These are phyloP conservation scores for Anthrax anthrax DNA, from an alignment of 2,888 invertebrate genomes.

Conservation along the genomic window DNA sequence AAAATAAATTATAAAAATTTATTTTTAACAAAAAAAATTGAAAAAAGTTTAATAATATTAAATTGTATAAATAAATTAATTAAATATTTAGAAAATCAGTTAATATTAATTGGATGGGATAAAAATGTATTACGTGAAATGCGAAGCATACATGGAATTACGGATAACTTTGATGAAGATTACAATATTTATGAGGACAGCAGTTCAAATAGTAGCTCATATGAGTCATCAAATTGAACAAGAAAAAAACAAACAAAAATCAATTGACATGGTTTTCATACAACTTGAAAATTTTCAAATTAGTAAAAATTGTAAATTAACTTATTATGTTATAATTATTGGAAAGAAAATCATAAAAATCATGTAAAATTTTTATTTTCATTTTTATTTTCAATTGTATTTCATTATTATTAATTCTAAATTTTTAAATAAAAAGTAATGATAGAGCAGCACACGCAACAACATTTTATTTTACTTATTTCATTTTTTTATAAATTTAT, in stretches of 20 bases:
- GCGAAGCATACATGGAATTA: not conserved
- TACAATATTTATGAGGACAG: not conserved
- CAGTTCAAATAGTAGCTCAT: not conserved
- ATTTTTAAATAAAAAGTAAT: conserved; percentile 7
- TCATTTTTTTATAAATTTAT: conserved; percentile 5
- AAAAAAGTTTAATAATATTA: not conserved
- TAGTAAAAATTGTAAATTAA: not conserved
- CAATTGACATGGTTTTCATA: too few relatives aligned
- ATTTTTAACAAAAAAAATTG: not conserved
- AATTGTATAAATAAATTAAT: not conserved
- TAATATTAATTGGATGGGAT: not conserved
- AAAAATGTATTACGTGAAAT: not conserved
- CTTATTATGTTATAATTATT: not conserved
- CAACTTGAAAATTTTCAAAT: too few relatives aligned
- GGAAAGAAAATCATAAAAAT: not conserved
- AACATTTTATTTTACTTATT: conserved; percentile 6
- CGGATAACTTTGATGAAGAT: not conserved
- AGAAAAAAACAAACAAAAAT: too few relatives aligned
- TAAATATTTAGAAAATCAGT: not conserved
- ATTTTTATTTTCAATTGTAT: conserved; percentile 1
- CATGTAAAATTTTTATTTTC: not conserved
- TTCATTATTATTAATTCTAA: conserved; percentile 5
- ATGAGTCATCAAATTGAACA: too few relatives aligned
- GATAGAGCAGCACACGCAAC: conserved; percentile 10
- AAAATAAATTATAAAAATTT: not conserved